These are phyloP conservation scores for Oxyruncus cristatus DNA, from an alignment of 2,113 vertebrate genomes.

Conservation along the genomic window DNA sequence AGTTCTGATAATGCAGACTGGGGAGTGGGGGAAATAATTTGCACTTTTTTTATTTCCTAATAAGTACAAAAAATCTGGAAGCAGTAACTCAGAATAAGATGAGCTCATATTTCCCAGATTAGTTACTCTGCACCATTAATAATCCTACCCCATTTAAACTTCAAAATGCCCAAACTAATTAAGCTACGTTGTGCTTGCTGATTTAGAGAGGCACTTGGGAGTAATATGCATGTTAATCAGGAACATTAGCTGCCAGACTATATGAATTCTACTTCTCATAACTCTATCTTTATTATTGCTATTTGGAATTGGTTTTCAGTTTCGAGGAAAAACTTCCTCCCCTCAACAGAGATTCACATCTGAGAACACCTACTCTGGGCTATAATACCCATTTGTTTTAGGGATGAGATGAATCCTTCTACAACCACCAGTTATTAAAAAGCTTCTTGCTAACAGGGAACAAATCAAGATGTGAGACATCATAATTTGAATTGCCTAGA, in stretches of 20 bases:
- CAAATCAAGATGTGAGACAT: background rate
- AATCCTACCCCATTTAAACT: background rate
- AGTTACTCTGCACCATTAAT: background rate
- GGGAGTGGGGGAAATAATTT: rapidly evolving
- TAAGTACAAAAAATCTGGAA: background rate
- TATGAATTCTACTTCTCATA: background rate
- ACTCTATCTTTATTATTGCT: background rate
- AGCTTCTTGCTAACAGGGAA: background rate
- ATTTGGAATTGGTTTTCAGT: background rate
- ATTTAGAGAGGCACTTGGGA: background rate
- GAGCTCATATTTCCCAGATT: background rate
- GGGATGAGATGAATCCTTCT: background rate
- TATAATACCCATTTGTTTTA: background rate
- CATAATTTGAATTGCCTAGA: background rate
- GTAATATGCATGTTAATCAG: background rate
- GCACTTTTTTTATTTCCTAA: background rate
- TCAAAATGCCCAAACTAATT: conserved; percentile 11
- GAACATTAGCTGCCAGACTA: background rate
- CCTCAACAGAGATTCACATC: background rate
- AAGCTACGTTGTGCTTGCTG: background rate
- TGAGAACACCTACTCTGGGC: background rate
- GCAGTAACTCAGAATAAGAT: background rate
- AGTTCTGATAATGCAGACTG: background rate
- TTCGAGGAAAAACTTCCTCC: background rate
- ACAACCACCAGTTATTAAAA: background rate